Percentiles rank a stretch among this genome's conserved stretches.
Evolutionary conservation across 1,140 invertebrate genomes (phyloP).

Genomic region (Drosophila simulans): DNA sequence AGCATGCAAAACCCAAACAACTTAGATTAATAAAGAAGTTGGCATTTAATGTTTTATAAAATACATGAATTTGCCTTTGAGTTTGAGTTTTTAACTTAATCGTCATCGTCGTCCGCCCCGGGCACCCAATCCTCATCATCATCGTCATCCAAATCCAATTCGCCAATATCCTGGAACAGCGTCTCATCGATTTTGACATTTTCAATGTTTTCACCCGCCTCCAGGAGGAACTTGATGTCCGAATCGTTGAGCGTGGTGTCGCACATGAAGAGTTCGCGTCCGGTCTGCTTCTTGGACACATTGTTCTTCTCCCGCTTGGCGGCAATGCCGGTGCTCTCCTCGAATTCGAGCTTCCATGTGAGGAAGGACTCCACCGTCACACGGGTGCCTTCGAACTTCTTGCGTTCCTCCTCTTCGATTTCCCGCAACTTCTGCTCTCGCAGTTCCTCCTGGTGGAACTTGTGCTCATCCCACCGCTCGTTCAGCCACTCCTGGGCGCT

Average conservation of each 20-base stretch:
- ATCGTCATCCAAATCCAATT: slow-evolving; percentile 93
- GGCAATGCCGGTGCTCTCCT: slow-evolving; percentile 93
- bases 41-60: slow-evolving; percentile 63
- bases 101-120: slow-evolving; percentile 71
- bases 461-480: slow-evolving; percentile 91
- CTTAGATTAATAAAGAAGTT: slow-evolving; percentile 54
- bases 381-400: slow-evolving; percentile 97
- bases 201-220: slow-evolving; percentile 91
- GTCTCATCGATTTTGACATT: slow-evolving; percentile 97
- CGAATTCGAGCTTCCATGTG: slow-evolving; percentile 97
- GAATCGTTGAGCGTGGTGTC: slow-evolving; percentile 97
- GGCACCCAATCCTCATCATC: slow-evolving; percentile 85
- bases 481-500: slow-evolving; percentile 96
- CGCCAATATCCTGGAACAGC: slow-evolving; percentile 96
- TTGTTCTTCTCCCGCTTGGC: slow-evolving; percentile 90
- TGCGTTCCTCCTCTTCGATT: slow-evolving; percentile 95
- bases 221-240: slow-evolving; percentile 97
- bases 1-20: slow-evolving; percentile 54
- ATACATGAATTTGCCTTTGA: slow-evolving; percentile 54
- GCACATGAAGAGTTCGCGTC: slow-evolving; percentile 95
- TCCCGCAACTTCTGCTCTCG: slow-evolving; percentile 89
- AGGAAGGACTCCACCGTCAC: slow-evolving; percentile 98
- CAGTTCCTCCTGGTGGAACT: slow-evolving; percentile 90
- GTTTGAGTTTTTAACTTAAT: slow-evolving; percentile 35
- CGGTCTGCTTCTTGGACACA: slow-evolving; percentile 91